A percentile compares a stretch with the other conserved stretches of the same genome.
Conservation (phyloP, 2,113 vertebrate species). For the Grammomys dolichurus region DNA sequence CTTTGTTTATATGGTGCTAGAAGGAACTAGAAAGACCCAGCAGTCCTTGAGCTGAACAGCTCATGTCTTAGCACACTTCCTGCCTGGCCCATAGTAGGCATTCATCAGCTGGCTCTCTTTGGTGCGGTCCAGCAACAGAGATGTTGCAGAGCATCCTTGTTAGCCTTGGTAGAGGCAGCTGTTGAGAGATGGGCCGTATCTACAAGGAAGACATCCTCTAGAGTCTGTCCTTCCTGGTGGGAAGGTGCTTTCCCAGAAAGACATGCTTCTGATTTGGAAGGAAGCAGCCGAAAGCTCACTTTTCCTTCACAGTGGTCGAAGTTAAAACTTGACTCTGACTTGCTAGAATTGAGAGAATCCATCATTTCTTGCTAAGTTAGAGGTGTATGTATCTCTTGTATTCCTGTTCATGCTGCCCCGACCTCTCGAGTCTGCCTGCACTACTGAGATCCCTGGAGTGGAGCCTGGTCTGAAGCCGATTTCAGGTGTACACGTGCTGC, state of each 20-base stretch:
- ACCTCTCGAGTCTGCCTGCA: background rate
- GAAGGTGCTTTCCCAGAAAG: background rate
- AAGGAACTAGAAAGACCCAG: background rate
- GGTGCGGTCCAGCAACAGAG: background rate
- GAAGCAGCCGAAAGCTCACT: background rate
- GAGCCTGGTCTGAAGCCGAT: background rate
- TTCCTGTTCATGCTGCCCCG: background rate
- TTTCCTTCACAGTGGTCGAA: background rate
- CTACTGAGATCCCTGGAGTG: background rate
- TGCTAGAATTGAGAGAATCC: constrained; percentile 23
- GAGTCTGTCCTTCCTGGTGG: background rate
- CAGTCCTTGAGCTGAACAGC: background rate
- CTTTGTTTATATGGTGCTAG: background rate
- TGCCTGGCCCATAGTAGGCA: rapidly evolving
- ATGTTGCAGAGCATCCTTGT: background rate
- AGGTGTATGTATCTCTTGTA: background rate
- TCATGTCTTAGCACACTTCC: background rate
- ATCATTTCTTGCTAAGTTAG: background rate
- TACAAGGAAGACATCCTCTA: background rate
- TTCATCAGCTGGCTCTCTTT: background rate
- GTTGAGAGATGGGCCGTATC: too few species aligned
- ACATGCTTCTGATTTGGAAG: background rate
- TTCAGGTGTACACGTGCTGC: background rate
- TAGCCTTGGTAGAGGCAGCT: background rate
- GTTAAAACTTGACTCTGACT: background rate